Evolutionary conservation across 2,113 vertebrate genomes (phyloP).

Genomic region (Aphyosemion australe): DNA sequence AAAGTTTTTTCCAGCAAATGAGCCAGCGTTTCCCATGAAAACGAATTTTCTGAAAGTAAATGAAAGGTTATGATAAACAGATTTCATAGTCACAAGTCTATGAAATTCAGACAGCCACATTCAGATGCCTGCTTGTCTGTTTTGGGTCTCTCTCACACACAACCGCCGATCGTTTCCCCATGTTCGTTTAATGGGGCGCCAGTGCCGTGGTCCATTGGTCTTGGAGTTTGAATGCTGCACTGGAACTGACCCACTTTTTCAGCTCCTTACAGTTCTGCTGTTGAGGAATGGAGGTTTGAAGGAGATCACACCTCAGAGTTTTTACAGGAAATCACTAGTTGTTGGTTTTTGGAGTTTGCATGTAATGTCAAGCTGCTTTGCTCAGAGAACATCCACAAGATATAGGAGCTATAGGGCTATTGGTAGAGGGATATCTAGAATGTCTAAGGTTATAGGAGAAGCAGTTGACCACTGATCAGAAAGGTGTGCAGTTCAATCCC

Average conservation of each 20-base stretch:
- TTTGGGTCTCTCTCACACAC: conserved; percentile 18
- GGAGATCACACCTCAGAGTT: conserved; percentile 23
- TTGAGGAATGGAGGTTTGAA: conserved; percentile 2
- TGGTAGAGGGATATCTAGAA: not conserved
- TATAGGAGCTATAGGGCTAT: conserved; percentile 5
- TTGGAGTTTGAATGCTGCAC: conserved; percentile 34
- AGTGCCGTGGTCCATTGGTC: conserved; percentile 37
- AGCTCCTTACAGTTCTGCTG: conserved; percentile 16
- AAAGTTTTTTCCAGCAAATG: conserved; percentile 40
- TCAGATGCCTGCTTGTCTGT: conserved; percentile 48
- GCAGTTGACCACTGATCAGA: too few relatives aligned
- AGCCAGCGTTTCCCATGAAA: conserved; percentile 40
- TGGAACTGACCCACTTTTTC: conserved; percentile 17
- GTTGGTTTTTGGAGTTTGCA: too few relatives aligned
- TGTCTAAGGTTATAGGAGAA: not conserved
- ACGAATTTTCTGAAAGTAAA: conserved; percentile 56
- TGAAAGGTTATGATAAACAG: conserved; percentile 60
- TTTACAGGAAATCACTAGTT: conserved; percentile 1
- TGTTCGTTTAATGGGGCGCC: conserved; percentile 43
- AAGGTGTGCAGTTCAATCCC: too few relatives aligned
- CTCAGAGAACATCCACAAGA: conserved; percentile 9
- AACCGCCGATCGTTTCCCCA: conserved; percentile 35
- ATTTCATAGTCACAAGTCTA: conserved; percentile 59
- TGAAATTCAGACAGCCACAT: conserved; percentile 41
- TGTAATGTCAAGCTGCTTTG: conserved; percentile 1